A percentile compares a stretch with the other conserved stretches of the same genome.
Conservation (phyloP, 2,888 invertebrate genomes). For the Corythucha ciliata region DNA sequence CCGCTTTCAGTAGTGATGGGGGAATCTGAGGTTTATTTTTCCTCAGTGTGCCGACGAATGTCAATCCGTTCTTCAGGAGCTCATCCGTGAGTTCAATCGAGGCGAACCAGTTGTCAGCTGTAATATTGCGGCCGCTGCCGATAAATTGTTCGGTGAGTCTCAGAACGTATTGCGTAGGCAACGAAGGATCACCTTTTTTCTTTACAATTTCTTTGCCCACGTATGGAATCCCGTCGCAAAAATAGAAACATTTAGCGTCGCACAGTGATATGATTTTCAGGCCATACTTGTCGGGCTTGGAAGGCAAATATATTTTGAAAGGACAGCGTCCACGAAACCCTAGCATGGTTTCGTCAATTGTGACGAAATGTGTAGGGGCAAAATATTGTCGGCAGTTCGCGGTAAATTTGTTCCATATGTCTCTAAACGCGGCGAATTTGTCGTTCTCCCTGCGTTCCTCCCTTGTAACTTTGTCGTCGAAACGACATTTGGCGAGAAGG, state of each 20-base stretch:
- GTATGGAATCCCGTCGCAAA: conserved; percentile 15
- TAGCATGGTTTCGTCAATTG: conserved; percentile 21
- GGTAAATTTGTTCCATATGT: conserved; percentile 21
- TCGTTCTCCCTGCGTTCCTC: conserved; percentile 12
- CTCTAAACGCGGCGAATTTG: conserved; percentile 22
- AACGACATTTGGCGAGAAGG: conserved; percentile 9
- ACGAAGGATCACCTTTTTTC: conserved; percentile 12
- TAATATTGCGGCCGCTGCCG: conserved; percentile 6
- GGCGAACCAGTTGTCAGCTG: conserved; percentile 21
- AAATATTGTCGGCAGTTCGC: conserved; percentile 19
- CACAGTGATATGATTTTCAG: background rate
- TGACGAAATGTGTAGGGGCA: conserved; percentile 9
- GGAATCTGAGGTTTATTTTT: conserved; percentile 17
- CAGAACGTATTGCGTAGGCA: conserved; percentile 20
- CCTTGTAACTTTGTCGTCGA: conserved; percentile 16
- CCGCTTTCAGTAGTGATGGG: conserved; percentile 3
- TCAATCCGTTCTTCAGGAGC: background rate
- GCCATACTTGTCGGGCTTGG: no score
- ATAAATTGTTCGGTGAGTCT: conserved; percentile 8
- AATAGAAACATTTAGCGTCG: conserved; percentile 9
- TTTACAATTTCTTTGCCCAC: conserved; percentile 2
- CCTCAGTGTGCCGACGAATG: conserved; percentile 13
- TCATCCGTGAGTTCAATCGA: conserved; percentile 12
- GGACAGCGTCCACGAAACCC: conserved; percentile 22
- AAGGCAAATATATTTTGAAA: conserved; percentile 19